Base-by-base conservation (phyloP, 1,140 invertebrate genomes). In the Aphis gossypii region DNA sequence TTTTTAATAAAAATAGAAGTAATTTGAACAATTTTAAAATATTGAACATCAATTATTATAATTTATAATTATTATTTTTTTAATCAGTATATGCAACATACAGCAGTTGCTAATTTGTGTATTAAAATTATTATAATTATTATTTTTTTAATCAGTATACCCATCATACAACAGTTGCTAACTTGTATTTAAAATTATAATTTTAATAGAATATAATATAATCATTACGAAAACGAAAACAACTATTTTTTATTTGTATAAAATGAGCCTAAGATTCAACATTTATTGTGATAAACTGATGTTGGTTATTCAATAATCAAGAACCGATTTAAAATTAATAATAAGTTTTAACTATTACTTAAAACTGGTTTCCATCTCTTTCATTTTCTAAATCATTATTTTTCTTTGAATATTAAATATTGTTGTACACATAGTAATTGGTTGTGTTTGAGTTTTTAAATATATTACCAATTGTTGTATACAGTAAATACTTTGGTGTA, bases 31-130 rank as follows among this genome's bases (percentile, higher is more conserved):
- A 90, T 68, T 60, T 90, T 9, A 68, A 60, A 68, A 89, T 89
- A 35, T 76, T n/a, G 46, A 68, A 90, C 56, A 88, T 44, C 35
- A 68, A 68, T 60, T 60, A 60, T 68, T 90, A 68, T 76, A n/a
- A 76, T 76, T 76, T 76, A 76, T 76, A 76, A 76, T 90, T 90
- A 90, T 90, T 90, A 90, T 90, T 90, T 90, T 88, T 90, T 90
- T 90, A 68, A 44, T 90, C 54, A n/a, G 20, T 90, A 44, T 56
- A 56, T 6, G 18, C 54, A 68, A 60, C 25, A 46, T 46, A 46
- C 54, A n/a, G 14, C 54, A n/a, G 41, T 90, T 90, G 54, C 54
- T 68, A 90, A 23, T 25, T 44, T 90, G 89, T 90, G 89, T 90
- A 68, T 90, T 68, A 90, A 90, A 90, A 68, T 90, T 76, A 76